These are phyloP conservation scores for Mormyrus iriodes DNA, from an alignment of 2,113 vertebrate species.

Conservation along the genomic window DNA sequence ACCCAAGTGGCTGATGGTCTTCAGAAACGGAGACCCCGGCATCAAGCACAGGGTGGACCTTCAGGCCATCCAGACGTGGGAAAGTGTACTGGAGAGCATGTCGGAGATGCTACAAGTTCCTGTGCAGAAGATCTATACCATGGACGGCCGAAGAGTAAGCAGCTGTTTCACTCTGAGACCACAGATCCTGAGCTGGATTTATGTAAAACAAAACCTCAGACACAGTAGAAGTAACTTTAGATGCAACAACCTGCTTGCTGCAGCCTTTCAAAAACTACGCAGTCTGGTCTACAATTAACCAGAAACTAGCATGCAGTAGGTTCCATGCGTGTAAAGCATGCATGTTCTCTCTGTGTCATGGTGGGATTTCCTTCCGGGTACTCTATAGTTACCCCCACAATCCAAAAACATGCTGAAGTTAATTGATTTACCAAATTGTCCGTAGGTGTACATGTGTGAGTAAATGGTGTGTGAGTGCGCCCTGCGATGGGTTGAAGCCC, in stretches of 20 bases:
- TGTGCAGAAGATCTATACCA: constrained; percentile 77
- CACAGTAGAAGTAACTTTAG: background rate
- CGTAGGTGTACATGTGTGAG: background rate
- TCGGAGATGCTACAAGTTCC: constrained; percentile 76
- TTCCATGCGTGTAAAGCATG: background rate
- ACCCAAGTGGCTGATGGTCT: constrained; percentile 74
- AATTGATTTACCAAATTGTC: background rate
- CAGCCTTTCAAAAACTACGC: background rate
- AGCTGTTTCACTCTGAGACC: background rate
- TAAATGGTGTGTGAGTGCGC: background rate
- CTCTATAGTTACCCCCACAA: background rate
- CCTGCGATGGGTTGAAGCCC: background rate
- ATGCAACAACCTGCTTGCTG: background rate
- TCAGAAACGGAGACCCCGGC: constrained; percentile 75
- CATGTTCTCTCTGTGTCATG: background rate
- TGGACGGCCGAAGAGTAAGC: constrained; percentile 84
- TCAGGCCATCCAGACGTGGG: constrained; percentile 73
- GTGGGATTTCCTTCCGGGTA: background rate
- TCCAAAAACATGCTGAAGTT: background rate
- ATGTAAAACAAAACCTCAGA: background rate
- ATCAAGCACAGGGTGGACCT: constrained; percentile 61
- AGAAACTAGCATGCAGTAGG: background rate
- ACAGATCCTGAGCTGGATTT: background rate
- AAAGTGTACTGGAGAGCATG: constrained; percentile 77
- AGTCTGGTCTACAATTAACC: background rate